Conservation (phyloP, 2,888 invertebrate genomes). For the Alviniconcha strummeri region DNA sequence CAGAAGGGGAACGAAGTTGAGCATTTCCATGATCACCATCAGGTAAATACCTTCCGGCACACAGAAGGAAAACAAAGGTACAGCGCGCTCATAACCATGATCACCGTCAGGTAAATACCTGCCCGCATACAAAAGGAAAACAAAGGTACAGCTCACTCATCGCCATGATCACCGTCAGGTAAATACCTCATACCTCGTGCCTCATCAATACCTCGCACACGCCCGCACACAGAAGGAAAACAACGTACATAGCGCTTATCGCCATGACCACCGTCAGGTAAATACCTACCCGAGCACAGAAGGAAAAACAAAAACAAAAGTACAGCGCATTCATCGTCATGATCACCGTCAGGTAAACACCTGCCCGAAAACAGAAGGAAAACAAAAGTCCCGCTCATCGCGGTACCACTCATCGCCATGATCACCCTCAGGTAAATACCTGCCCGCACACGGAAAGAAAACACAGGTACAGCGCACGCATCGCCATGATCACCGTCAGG, state of each 20-base stretch:
- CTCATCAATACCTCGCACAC: conserved; percentile 74
- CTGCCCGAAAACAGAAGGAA: conserved; percentile 49
- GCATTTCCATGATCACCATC: conserved; percentile 74
- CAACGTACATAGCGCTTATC: not conserved
- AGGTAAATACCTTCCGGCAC: conserved; percentile 72
- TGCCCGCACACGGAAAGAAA: conserved; percentile 39
- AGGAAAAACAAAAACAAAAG: not conserved
- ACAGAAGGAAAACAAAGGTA: too few species aligned
- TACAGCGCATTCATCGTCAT: conserved; percentile 74
- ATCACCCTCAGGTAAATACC: conserved; percentile 74
- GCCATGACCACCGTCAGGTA: conserved; percentile 63
- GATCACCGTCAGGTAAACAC: conserved; percentile 74
- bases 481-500: not conserved
- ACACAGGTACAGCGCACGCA: not conserved
- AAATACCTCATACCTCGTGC: conserved; percentile 70
- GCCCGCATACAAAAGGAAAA: too few species aligned
- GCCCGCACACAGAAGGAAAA: conserved; percentile 10
- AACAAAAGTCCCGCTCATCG: conserved; percentile 60
- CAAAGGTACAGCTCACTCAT: conserved; percentile 69
- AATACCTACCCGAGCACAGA: conserved; percentile 62
- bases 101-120: too few species aligned
- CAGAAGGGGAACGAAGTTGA: conserved; percentile 74
- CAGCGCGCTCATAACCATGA: too few species aligned
- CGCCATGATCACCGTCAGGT: conserved; percentile 74
- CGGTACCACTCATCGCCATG: conserved; percentile 75